Evolutionary conservation across 2,113 vertebrate species (phyloP).

Genomic region (Colaptes auratus): DNA sequence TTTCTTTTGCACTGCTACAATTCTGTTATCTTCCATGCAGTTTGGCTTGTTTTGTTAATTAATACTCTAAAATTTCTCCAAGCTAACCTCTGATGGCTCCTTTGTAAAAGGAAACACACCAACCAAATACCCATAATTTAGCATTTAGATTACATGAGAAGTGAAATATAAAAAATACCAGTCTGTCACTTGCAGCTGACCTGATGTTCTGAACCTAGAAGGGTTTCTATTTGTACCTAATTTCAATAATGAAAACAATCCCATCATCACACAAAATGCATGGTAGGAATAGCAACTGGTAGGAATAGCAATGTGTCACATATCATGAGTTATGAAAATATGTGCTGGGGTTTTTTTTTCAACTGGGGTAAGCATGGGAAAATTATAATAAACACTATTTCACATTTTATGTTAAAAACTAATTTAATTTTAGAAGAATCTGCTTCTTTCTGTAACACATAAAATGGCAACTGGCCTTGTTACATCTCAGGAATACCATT

Average conservation of each 20-base stretch:
- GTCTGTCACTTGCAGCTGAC: not conserved
- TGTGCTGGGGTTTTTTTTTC: fast-evolving
- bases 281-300: too few relatives aligned
- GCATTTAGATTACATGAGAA: not conserved
- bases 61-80: not conserved
- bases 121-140: not conserved
- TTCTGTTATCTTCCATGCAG: not conserved
- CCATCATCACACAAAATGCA: not conserved
- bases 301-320: not conserved
- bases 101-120: not conserved
- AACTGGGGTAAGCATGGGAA: not conserved
- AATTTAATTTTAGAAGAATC: not conserved
- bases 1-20: not conserved
- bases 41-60: not conserved
- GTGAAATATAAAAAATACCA: not conserved
- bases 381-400: not conserved
- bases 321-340: not conserved
- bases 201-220: not conserved
- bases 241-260: not conserved
- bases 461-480: not conserved
- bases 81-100: not conserved
- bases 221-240: not conserved
- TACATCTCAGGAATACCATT: not conserved
- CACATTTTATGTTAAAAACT: not conserved
- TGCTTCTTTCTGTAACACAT: not conserved